Evolutionary conservation across 35 echinoderm and acorn worm genomes (phyloP).

Genomic region (Heliocidaris tuberculata): DNA sequence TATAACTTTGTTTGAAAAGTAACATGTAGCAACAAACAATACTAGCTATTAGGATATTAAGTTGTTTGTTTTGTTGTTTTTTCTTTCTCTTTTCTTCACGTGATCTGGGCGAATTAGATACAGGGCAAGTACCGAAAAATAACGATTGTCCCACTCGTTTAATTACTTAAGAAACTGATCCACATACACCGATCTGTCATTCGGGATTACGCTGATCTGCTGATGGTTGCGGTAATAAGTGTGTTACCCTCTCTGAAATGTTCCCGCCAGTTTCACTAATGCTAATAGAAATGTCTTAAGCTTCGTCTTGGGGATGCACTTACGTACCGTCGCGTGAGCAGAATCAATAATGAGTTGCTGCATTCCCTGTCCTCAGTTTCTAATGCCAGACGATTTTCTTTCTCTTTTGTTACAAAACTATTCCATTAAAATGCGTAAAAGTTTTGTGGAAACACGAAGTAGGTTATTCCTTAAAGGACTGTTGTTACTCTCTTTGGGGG

Average conservation of each 20-base stretch:
- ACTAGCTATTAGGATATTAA: no score
- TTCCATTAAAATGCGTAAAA: no score
- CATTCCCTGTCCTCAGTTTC: no score
- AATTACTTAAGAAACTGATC: background rate
- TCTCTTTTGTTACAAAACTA: no score
- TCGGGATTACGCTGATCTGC: background rate
- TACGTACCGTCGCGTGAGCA: background rate
- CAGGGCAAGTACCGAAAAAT: background rate
- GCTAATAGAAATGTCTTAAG: background rate
- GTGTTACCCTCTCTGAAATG: background rate
- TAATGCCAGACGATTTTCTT: no score
- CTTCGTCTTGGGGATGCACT: background rate
- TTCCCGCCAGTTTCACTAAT: background rate
- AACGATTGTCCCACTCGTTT: background rate
- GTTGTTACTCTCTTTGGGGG: no score
- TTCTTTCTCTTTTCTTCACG: background rate
- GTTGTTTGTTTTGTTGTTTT: no score
- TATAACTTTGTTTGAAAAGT: no score
- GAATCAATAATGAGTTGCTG: background rate
- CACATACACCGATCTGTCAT: background rate
- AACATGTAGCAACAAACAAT: no score
- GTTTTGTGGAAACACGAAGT: no score
- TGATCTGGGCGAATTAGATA: background rate
- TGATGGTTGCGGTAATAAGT: background rate
- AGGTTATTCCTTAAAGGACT: no score